Base-by-base conservation (phyloP, 2,888 invertebrate genomes). In the Rhogogaster chlorosoma region DNA sequence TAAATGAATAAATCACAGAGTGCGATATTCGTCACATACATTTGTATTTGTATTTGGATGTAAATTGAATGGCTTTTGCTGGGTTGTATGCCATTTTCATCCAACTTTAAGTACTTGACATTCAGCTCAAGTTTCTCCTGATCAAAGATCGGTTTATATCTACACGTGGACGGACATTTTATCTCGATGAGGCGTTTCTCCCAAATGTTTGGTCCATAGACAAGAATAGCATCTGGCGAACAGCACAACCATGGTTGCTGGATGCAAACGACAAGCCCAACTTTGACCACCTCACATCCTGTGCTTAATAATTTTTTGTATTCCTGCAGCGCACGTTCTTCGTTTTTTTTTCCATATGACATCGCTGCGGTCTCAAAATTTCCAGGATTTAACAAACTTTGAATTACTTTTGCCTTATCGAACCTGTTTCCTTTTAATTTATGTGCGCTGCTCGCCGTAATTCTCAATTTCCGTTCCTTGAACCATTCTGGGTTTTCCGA, bases 171-270 rank as follows among this genome's bases (percentile, higher is more conserved):
- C 12, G 88, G 87, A 83, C 88, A 88, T 83, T 87, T 87, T 36
- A 88, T 87, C 83, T 88, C 88, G n/a, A 88, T 57, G n/a, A 88
- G 26, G 71, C 64, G 84, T 84, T 88, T 88, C 53, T 87, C 78
- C 86, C 86, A 88, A 85, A 86, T 85, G 83, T 87, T 85, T 61
- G 67, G 15, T 22, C 88, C 88, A 36, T 86, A 85, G 7, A 82
- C 64, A 15, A 86, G 2, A 84, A 88, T 85, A 45, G 82, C 88
- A 85, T 88, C 88, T 26, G 88, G 88, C 49, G 86, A 87, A 78
- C 87, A 88, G 70, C 86, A 61, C n/a, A 88, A 80, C 87, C 87
- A 88, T 15, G 87, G 88, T 85, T 88, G 86, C 22, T 82, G 12
- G 4, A 87, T 5, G 22, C 49, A 84, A 53, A 88, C 70, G n/a